Base-by-base conservation (phyloP, 2,797 vertebrate genomes). In the Spinus pinus region DNA sequence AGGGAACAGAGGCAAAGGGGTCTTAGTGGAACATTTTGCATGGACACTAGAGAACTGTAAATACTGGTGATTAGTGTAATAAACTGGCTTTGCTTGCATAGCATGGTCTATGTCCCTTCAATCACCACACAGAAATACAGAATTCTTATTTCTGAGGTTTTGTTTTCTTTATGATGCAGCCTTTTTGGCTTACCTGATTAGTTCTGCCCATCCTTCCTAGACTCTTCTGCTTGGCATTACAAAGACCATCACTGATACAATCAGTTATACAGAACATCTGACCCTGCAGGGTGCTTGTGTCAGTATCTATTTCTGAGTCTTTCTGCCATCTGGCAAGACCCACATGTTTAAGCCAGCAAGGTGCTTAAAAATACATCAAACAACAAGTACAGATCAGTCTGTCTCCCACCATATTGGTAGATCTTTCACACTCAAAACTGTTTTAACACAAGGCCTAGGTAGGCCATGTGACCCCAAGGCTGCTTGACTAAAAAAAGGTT, bases 241-340 rank as follows among this genome's bases (percentile, higher is more conserved):
- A 39, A 67, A 78, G 35, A 53, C n/a, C 25, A 8, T 20, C 22
- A 24, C 19, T 30, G 22, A 50, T 61, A 75, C 9, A 24, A 60
- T 28, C 41, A 50, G 17, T 56, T 50, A 14, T 4, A 51, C 0
- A 41, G 30, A 35, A 71, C 50, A 61, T 22, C 58, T 91, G 71
- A 77, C 30, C 72, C 49, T 54, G 49, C 37, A 4, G 42, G 20
- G 22, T 37, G 12, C 25, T 78, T 1, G 0, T 70, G 42, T 67
- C 44, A 70, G 6, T 51, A 50, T 50, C 75, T 81, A 7, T 83
- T 91, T 89, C 79, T 51, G 33, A 77, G n/a, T 18, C 61, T 35
- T 74, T 80, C 50, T 80, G 65, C 79, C 75, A 69, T 74, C 79
- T 96, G 81, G 25, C 24, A 81, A 86, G 41, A 62, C 60, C 35